These are phyloP conservation scores for Aselliscus stoliczkanus DNA, from an alignment of 2,797 vertebrate genomes.

Conservation along the genomic window DNA sequence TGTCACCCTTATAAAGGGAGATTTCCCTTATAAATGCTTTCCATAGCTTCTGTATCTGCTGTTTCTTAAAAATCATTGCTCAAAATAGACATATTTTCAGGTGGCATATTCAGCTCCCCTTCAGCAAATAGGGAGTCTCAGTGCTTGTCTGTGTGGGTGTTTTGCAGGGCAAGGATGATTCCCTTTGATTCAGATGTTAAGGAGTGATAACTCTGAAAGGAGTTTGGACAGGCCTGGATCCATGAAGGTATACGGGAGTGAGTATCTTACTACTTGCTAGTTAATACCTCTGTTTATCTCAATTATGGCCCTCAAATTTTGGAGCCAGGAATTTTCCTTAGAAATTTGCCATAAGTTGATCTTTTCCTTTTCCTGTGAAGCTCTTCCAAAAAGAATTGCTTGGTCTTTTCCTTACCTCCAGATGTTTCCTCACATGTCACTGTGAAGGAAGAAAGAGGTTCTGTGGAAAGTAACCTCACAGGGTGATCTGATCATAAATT, in stretches of 20 bases:
- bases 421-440: neutral
- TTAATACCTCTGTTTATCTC: neutral
- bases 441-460: neutral
- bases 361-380: constrained; percentile 11
- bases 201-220: neutral
- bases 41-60: neutral
- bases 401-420: neutral
- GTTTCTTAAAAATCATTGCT: neutral
- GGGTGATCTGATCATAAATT: neutral
- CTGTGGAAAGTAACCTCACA: neutral
- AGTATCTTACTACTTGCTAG: neutral
- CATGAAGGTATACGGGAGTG: neutral
- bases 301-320: neutral
- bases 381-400: neutral
- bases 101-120: neutral
- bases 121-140: neutral
- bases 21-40: neutral
- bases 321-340: neutral
- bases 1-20: neutral
- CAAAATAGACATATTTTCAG: neutral
- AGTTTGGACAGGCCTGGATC: neutral
- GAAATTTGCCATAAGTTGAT: neutral
- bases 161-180: neutral
- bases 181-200: neutral
- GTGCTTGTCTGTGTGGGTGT: neutral